Evolutionary conservation across 2,888 invertebrate genomes (phyloP).

Genomic region (Mimas tiliae): DNA sequence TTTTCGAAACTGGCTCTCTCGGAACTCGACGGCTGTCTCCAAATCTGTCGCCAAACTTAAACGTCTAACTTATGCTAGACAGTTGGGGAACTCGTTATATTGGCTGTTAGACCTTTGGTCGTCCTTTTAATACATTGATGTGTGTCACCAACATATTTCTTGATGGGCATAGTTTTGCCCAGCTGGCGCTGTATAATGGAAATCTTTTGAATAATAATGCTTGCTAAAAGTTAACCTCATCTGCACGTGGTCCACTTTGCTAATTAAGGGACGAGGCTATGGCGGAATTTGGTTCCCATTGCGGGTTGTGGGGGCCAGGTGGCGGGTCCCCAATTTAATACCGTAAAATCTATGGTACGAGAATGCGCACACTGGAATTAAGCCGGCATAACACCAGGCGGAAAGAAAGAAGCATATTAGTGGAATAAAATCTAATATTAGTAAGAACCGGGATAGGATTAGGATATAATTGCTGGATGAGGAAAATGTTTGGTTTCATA

Average conservation of each 20-base stretch:
- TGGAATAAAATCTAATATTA: neutral
- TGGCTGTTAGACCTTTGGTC: slow-evolving; percentile 52
- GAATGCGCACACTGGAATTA: too few species aligned
- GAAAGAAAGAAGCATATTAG: neutral
- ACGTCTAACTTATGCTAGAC: slow-evolving; percentile 53
- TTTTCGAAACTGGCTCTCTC: slow-evolving; percentile 26
- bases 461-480: neutral
- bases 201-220: neutral
- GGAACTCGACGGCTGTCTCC: slow-evolving; percentile 43
- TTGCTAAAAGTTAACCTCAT: too few species aligned
- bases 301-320: too few species aligned
- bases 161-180: slow-evolving; percentile 4
- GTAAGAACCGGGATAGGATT: neutral
- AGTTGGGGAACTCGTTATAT: slow-evolving; percentile 61
- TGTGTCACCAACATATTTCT: slow-evolving; percentile 11
- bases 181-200: neutral
- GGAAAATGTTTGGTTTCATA: too few species aligned
- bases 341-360: too few species aligned
- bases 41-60: slow-evolving; percentile 64
- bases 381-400: too few species aligned
- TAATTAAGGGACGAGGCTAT: too few species aligned
- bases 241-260: too few species aligned
- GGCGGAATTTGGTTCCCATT: too few species aligned
- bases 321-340: too few species aligned
- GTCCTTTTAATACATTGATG: slow-evolving; percentile 46